A percentile compares a stretch with the other conserved stretches of the same genome.
These are phyloP conservation scores for Lasioglossum marginatum DNA, from an alignment of 2,888 invertebrate genomes.

Conservation along the genomic window DNA sequence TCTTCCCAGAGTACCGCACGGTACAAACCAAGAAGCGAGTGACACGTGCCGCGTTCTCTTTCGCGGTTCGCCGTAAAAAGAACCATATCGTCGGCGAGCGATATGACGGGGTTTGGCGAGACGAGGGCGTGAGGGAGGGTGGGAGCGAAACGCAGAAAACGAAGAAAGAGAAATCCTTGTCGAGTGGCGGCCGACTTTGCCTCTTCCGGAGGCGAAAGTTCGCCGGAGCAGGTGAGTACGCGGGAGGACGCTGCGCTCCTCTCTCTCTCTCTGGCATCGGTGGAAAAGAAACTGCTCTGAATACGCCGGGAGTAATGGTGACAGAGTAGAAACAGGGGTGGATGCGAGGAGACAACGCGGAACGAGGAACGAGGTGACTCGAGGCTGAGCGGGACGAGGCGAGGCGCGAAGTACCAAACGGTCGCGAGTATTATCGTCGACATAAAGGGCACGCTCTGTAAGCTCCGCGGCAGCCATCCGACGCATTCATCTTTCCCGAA, in stretches of 20 bases:
- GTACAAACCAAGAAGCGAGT: neutral
- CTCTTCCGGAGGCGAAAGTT: constrained; percentile 8
- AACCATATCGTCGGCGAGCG: neutral
- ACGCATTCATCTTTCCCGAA: constrained; percentile 51
- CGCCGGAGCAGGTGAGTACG: neutral
- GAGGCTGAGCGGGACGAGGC: neutral
- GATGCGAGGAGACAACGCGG: constrained; percentile 28
- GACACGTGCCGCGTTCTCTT: neutral
- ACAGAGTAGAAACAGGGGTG: constrained; percentile 12
- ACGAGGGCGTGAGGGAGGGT: neutral
- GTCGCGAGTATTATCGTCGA: constrained; percentile 45
- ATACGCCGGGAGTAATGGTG: neutral
- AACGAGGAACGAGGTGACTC: constrained; percentile 12
- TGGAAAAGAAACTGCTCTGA: constrained; percentile 10
- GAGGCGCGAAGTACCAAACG: constrained; percentile 17
- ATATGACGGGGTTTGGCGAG: neutral
- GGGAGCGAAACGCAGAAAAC: neutral
- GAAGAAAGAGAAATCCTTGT: neutral
- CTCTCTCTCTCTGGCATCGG: neutral
- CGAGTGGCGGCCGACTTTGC: neutral
- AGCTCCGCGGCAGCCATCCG: constrained; percentile 45
- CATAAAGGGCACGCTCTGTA: constrained; percentile 35
- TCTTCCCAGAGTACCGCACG: neutral
- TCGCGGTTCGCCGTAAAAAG: neutral
- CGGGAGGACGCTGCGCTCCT: neutral